phyloP scores from a whole-genome alignment of 2,888 invertebrate species.

The Cybosia mesomella region DNA sequence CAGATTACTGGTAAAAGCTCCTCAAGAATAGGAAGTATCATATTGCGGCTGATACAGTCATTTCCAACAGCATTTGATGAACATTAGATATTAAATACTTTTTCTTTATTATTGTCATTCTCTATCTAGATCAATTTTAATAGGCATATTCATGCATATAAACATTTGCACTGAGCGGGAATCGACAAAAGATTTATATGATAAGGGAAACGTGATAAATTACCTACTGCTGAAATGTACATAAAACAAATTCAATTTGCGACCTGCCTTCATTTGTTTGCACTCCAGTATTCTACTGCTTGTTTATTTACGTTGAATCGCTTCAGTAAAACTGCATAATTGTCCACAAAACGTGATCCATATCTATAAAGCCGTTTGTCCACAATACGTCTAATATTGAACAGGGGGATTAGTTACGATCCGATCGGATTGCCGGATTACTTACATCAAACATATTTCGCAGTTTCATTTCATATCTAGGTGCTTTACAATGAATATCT shows the following conservation, averaged over 20 bases:
- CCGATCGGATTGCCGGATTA: background rate
- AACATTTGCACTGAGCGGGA: background rate
- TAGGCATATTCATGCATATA: background rate
- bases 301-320: background rate
- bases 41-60: too few species aligned
- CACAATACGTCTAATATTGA: background rate
- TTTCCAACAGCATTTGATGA: too few species aligned
- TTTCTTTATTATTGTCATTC: background rate
- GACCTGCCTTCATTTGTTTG: background rate
- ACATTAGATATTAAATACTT: too few species aligned
- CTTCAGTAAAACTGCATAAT: background rate
- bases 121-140: background rate
- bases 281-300: background rate
- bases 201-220: background rate
- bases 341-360: background rate
- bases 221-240: conserved; percentile 1
- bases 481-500: too few species aligned
- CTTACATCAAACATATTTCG: background rate
- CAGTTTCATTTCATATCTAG: background rate
- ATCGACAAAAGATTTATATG: background rate
- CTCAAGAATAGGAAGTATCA: too few species aligned
- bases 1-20: too few species aligned
- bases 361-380: background rate
- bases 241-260: background rate
- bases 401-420: background rate